phyloP scores from a whole-genome alignment of 1,140 invertebrate species.

The Brachionus rubens region DNA sequence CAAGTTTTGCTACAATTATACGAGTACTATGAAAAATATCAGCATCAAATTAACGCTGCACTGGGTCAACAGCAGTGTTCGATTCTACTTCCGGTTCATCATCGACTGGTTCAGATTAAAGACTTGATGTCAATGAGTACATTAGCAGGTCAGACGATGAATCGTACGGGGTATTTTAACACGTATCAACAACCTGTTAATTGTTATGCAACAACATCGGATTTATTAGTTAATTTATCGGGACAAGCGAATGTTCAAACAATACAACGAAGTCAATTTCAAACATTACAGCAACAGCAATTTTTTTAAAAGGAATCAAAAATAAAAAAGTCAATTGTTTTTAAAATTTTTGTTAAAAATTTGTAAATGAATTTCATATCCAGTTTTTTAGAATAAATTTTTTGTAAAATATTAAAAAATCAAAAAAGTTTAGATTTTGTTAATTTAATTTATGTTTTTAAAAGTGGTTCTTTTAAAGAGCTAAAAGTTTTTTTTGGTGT shows the following conservation, averaged over 20 bases:
- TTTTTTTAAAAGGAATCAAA: no score
- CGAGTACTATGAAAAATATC: constrained; percentile 43
- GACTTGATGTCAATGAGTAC: constrained; percentile 36
- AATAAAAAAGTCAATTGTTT: no score
- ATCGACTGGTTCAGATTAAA: constrained; percentile 29
- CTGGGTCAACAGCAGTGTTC: constrained; percentile 43
- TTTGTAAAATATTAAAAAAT: no score
- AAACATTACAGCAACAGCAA: no score
- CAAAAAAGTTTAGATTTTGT: no score
- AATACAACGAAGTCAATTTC: constrained; percentile 14
- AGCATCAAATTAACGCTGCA: constrained; percentile 28
- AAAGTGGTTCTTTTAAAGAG: no score
- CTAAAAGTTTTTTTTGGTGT: no score
- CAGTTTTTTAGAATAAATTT: no score
- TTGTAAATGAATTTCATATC: no score
- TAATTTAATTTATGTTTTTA: no score
- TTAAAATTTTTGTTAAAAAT: no score
- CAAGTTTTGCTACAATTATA: constrained; percentile 28
- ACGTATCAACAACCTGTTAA: not conserved
- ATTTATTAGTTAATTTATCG: not conserved
- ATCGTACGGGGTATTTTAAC: not conserved
- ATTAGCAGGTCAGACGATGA: not conserved
- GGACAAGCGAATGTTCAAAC: no score
- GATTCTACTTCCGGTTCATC: constrained; percentile 25
- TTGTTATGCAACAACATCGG: constrained; percentile 16